These are phyloP conservation scores for Pseudocheirus occidentalis DNA, from an alignment of 2,797 vertebrate species.

Conservation along the genomic window DNA sequence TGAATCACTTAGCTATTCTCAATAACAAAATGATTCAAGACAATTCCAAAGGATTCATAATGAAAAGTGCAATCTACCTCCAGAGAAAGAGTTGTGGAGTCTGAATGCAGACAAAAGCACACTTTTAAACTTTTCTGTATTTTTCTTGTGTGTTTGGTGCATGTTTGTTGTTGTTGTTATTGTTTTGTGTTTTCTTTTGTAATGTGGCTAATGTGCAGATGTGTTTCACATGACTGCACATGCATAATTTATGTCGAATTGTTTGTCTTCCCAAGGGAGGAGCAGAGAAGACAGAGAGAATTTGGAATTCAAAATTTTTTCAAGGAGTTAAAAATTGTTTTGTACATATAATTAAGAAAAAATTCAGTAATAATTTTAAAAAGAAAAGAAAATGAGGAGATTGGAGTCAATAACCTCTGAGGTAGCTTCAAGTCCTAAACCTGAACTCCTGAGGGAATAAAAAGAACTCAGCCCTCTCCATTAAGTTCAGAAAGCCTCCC, in stretches of 20 bases:
- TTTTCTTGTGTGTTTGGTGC: neutral
- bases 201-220: neutral
- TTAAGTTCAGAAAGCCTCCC: neutral
- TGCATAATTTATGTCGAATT: neutral
- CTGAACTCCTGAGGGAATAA: too few species aligned
- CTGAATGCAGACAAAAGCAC: neutral
- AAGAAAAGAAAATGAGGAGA: neutral
- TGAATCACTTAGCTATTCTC: neutral
- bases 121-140: fast-evolving
- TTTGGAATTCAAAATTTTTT: neutral
- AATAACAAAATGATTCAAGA: neutral
- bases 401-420: neutral
- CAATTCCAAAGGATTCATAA: neutral
- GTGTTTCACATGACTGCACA: neutral
- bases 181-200: neutral
- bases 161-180: too few species aligned
- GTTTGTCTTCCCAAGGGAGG: neutral
- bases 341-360: neutral
- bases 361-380: neutral
- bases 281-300: neutral
- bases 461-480: neutral
- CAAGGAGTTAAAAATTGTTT: neutral
- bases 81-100: neutral
- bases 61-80: neutral
- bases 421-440: neutral